phyloP scores from a whole-genome alignment of 2,797 vertebrate species.

The Hephaestus fuliginosus region DNA sequence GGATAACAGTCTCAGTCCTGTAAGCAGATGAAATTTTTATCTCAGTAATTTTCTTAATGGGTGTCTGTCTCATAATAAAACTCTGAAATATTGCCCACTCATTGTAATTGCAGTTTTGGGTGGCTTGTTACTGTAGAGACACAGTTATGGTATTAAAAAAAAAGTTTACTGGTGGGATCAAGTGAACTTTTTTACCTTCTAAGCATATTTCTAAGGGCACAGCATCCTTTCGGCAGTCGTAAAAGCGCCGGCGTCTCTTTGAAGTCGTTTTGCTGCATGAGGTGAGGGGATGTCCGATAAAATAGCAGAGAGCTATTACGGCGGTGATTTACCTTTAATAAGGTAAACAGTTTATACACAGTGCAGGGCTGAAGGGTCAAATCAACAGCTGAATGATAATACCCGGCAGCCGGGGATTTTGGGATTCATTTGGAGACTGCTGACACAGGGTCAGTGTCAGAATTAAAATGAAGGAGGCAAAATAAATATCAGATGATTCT shows the following conservation, averaged over 20 bases:
- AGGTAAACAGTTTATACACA: neutral
- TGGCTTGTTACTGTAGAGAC: constrained; percentile 25
- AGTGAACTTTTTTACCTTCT: constrained; percentile 35
- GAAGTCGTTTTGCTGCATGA: constrained; percentile 24
- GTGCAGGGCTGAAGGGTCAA: neutral
- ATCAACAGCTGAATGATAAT: constrained; percentile 12
- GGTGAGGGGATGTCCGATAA: constrained; percentile 1
- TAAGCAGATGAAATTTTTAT: constrained; percentile 27
- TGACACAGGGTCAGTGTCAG: neutral
- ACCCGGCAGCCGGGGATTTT: neutral
- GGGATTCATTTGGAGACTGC: neutral
- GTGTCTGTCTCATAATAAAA: constrained; percentile 44
- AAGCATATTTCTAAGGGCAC: constrained; percentile 36
- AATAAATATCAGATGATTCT: neutral
- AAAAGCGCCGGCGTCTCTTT: constrained; percentile 38
- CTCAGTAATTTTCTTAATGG: constrained; percentile 52
- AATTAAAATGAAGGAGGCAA: constrained; percentile 3
- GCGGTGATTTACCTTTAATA: constrained; percentile 18
- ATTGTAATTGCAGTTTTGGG: constrained; percentile 58
- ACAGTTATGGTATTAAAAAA: constrained; percentile 33
- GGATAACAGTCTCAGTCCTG: constrained; percentile 9
- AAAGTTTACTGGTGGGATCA: constrained; percentile 31
- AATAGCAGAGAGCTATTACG: constrained; percentile 1
- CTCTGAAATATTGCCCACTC: constrained; percentile 48
- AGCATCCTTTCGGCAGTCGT: constrained; percentile 3